These are phyloP conservation scores for Sipha flava DNA, from an alignment of 1,140 invertebrate species.

Conservation along the genomic window DNA sequence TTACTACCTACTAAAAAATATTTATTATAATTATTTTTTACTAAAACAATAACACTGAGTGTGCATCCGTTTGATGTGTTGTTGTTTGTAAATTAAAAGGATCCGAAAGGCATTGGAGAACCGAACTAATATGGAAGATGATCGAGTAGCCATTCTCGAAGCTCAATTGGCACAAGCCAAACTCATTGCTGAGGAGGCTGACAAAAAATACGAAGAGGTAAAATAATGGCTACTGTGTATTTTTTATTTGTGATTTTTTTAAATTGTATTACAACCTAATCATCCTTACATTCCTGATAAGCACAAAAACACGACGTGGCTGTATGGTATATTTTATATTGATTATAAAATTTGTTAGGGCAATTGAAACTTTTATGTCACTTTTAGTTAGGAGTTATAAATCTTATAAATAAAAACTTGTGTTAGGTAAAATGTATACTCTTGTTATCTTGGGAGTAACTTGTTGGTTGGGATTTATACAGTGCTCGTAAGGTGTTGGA, in stretches of 20 bases:
- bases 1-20: no score
- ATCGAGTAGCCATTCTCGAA: slow-evolving; percentile 88
- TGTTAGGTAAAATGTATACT: not conserved
- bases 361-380: not conserved
- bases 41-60: slow-evolving; percentile 16
- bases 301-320: slow-evolving; percentile 21
- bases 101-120: slow-evolving; percentile 98
- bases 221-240: slow-evolving; percentile 22
- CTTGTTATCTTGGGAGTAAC: not conserved
- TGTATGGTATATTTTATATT: not conserved
- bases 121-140: slow-evolving; percentile 97
- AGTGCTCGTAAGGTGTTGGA: slow-evolving; percentile 90
- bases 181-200: slow-evolving; percentile 94
- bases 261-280: not conserved
- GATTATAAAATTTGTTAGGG: not conserved
- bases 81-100: slow-evolving; percentile 50
- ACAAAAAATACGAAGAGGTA: slow-evolving; percentile 99
- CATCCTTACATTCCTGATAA: slow-evolving; percentile 1
- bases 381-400: not conserved
- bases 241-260: not conserved
- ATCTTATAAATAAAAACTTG: not conserved
- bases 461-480: slow-evolving; percentile 27
- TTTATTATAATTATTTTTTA: not conserved
- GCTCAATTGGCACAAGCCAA: slow-evolving; percentile 91
- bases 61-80: slow-evolving; percentile 19